A percentile compares a stretch with the other conserved stretches of the same genome.
Evolutionary conservation across 2,797 vertebrate genomes (phyloP).

Genomic region (Cossypha polioptera): DNA sequence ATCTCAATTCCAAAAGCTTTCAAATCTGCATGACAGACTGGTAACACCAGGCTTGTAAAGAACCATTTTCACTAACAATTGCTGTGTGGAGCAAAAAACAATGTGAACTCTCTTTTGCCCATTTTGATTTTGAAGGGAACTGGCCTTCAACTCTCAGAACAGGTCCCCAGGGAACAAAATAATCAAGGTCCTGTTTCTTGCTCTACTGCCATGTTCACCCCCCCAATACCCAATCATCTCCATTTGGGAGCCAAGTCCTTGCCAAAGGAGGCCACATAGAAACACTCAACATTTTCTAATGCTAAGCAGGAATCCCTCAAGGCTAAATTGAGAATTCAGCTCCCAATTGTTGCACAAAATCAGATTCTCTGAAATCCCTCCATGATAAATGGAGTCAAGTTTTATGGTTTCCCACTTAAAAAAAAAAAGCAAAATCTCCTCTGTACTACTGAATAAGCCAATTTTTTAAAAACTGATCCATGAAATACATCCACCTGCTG

Average conservation of each 20-base stretch:
- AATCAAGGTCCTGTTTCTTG: slow-evolving; percentile 6
- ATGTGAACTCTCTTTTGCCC: background rate
- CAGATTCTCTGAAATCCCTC: background rate
- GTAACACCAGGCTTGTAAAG: background rate
- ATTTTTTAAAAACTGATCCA: background rate
- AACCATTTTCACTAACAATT: slow-evolving; percentile 12
- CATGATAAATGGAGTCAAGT: background rate
- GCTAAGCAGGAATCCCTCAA: background rate
- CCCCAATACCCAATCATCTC: background rate
- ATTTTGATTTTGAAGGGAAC: background rate
- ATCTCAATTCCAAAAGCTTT: background rate
- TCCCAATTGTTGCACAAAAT: background rate
- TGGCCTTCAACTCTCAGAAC: background rate
- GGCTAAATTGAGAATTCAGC: background rate
- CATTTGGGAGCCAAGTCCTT: background rate
- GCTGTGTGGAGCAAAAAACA: background rate
- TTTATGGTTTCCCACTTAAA: background rate
- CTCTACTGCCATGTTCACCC: background rate
- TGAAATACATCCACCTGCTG: background rate
- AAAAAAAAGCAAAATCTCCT: background rate
- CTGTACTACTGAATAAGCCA: background rate
- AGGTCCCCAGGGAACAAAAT: background rate
- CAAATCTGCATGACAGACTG: background rate
- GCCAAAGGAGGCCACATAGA: background rate
- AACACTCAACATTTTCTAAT: background rate